Conservation (phyloP, 2,113 vertebrate species). For the Lanius collurio region DNA sequence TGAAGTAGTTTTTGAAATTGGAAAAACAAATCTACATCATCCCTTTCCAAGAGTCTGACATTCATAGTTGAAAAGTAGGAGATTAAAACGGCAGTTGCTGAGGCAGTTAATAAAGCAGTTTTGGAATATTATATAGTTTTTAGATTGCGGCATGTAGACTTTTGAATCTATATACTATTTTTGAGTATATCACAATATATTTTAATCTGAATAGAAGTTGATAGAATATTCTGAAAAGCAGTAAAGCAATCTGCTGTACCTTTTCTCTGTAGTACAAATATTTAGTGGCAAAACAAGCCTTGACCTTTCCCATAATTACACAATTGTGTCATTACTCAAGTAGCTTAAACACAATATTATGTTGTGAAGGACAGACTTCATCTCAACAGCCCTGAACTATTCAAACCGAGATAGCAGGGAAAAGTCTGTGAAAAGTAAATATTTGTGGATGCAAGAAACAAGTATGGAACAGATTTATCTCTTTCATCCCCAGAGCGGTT, state of each 20-base stretch:
- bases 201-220: neutral
- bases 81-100: neutral
- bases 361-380: neutral
- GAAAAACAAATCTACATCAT: neutral
- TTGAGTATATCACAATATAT: neutral
- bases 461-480: neutral
- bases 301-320: constrained; percentile 27
- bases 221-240: neutral
- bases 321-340: neutral
- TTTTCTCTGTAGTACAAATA: neutral
- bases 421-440: constrained; percentile 32
- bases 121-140: neutral
- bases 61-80: neutral
- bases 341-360: neutral
- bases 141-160: neutral
- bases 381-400: constrained; percentile 13
- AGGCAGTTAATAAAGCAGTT: neutral
- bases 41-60: neutral
- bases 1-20: neutral
- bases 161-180: neutral
- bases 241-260: neutral
- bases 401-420: neutral
- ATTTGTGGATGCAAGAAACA: constrained; percentile 43
- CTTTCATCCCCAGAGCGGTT: neutral
- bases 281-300: constrained; percentile 32